Percentiles rank a stretch among this genome's conserved stretches.
These are phyloP conservation scores for Trichoplusia ni DNA, from an alignment of 1,140 invertebrate genomes.

Conservation along the genomic window DNA sequence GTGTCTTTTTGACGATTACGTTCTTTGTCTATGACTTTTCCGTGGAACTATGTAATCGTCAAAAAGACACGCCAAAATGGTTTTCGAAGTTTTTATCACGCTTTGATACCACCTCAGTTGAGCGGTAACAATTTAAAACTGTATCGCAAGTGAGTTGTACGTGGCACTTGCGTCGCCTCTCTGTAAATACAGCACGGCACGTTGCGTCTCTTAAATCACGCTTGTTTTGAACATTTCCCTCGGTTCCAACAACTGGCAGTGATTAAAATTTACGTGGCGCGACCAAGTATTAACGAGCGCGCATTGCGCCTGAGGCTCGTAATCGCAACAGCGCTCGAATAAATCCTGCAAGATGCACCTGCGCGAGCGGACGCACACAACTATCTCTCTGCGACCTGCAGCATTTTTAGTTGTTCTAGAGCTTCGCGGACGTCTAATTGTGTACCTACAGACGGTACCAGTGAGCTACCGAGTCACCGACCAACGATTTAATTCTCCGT, in stretches of 20 bases:
- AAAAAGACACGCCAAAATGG: too few species aligned
- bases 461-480: too few species aligned
- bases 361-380: constrained; percentile 45
- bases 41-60: not conserved
- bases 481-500: constrained; percentile 22
- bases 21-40: not conserved
- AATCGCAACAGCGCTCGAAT: constrained; percentile 67
- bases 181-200: constrained; percentile 56
- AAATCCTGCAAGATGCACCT: constrained; percentile 78
- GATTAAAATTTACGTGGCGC: constrained; percentile 80
- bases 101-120: too few species aligned
- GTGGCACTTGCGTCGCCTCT: constrained; percentile 29
- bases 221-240: constrained; percentile 73
- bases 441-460: not conserved
- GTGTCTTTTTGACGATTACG: not conserved
- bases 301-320: constrained; percentile 59
- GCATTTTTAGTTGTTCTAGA: constrained; percentile 42
- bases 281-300: constrained; percentile 77
- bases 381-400: constrained; percentile 35
- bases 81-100: too few species aligned
- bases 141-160: constrained; percentile 12
- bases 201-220: constrained; percentile 71
- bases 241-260: constrained; percentile 75
- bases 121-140: not conserved
- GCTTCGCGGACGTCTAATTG: constrained; percentile 27